Evolutionary conservation across 2,888 invertebrate genomes (phyloP), one percentile per base, ranked within the genome.

Genomic region (Rhingia rostrata): DNA sequence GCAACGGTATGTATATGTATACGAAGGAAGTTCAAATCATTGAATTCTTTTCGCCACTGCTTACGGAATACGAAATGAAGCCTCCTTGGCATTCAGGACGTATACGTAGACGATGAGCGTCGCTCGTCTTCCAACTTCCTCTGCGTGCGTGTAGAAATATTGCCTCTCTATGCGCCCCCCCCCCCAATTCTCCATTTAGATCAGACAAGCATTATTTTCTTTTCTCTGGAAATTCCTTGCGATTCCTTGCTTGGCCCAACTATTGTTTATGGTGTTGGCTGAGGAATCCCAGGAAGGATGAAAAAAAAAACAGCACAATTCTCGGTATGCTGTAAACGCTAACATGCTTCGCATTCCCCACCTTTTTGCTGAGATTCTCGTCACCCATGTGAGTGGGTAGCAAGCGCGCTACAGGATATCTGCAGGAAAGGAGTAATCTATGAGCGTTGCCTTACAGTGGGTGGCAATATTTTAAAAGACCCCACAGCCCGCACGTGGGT

Each of bases 201-300:
- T 84, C 84, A 84, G 80, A 75, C 80, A 84, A 70, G 84, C 58
- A 80, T 66, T 84, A 84, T 84, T 84, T 84, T 84, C 84, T 66
- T 84, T 84, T 66, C 84, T 70, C 74, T 41, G 70, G 14, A 32
- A 84, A 84, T 80, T 84, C 79, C 60, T 72, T 79, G 72, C 56
- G 56, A 72, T 78, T 78, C 80, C 69, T 74, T 69, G 74, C 80
- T 69, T 70, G 47, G 69, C 54, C 74, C 70, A 69, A 84, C 80
- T 84, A 84, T 80, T 80, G 84, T 84, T 84, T 84, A 84, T 84
- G 84, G 84, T 84, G 84, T 84, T 70, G 70, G 84, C 51, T 70
- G 49, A 32, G 70, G 79, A 84, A 80, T 84, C 61, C 64, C 45
- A 41, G 58, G 60, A 32, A 39, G 47, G 56, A 63, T 45, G 22